Conservation (phyloP, 2,888 invertebrate species). For the Scaptomyza cyrtandrae region DNA sequence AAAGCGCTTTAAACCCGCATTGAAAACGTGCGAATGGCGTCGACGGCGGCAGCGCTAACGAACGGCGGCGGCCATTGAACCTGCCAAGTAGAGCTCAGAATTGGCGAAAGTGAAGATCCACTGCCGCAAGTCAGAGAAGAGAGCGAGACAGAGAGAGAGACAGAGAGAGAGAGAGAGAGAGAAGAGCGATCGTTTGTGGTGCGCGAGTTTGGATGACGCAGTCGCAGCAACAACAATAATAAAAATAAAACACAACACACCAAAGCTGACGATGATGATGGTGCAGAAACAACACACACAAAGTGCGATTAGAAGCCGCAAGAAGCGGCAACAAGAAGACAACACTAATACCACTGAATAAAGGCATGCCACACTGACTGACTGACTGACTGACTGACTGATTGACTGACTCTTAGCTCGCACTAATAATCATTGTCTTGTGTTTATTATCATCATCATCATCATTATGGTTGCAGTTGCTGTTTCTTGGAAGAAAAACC, state of each 20-base stretch:
- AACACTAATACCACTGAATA: neutral
- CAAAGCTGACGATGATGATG: constrained; percentile 66
- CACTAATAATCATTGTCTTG: constrained; percentile 31
- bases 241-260: constrained; percentile 34
- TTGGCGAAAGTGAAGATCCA: constrained; percentile 82
- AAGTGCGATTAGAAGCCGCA: constrained; percentile 67
- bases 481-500: constrained; percentile 72
- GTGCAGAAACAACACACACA: constrained; percentile 61
- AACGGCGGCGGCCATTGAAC: constrained; percentile 69
- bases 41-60: constrained; percentile 41
- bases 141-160: constrained; percentile 9
- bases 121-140: constrained; percentile 71
- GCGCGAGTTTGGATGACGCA: constrained; percentile 73
- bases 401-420: constrained; percentile 42
- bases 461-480: constrained; percentile 42
- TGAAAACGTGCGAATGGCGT: constrained; percentile 76
- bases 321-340: neutral
- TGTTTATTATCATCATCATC: constrained; percentile 40
- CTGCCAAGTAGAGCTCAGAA: constrained; percentile 78
- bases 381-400: constrained; percentile 53
- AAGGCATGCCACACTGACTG: constrained; percentile 35
- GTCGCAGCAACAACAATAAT: constrained; percentile 54
- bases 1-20: constrained; percentile 44
- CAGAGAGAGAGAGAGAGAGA: constrained; percentile 6
- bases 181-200: constrained; percentile 29